Evolutionary conservation across 2,113 vertebrate species (phyloP), one percentile per base, ranked within the genome.

Genomic region (Lasiurus borealis): DNA sequence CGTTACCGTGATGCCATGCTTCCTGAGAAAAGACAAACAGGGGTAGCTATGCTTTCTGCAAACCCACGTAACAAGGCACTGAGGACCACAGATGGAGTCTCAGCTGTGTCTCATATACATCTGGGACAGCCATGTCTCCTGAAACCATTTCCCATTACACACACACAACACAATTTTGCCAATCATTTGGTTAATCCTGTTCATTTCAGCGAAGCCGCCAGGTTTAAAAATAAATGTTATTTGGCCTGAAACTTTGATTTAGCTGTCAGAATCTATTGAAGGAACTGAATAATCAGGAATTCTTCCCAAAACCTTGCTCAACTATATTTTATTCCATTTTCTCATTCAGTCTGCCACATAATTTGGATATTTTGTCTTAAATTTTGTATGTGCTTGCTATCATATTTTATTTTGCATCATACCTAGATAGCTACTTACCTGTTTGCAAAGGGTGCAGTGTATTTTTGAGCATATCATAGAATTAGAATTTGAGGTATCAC

Each of bases 101-200:
- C 96, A 97, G 95, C 94, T 97, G 97, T 96, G 91, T 80, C 88
- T 95, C 27, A 80, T 91, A 91, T 36, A 94, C 97, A 94, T 93
- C 64, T 95, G 96, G 94, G 95, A 95, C 76, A 71, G 75, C 31
- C 40, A 25, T 92, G 93, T 94, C 95, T 95, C 78, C 91, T 82
- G 93, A 95, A 93, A 83, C 34, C 68, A 77, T 84, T 83, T 88
- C 78, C 85, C 78, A 91, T 91, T 44, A 50, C 85, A 78, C 73
- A 95, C 95, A 96, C 34, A 88, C 88, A 96, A 89, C 77, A 90
- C 34, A 95, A 48, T 95, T 96, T 93, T 83, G 46, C 91, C 94
- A 97, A 94, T 97, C 95, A 92, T 71, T 69, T 97, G 93, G 93
- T 92, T 95, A 97, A 96, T 95, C 25, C 44, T 83, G 23, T 95